Base-by-base conservation (phyloP, 37 sponge, comb jelly and placozoan genomes). In the Eunapius fragilis region DNA sequence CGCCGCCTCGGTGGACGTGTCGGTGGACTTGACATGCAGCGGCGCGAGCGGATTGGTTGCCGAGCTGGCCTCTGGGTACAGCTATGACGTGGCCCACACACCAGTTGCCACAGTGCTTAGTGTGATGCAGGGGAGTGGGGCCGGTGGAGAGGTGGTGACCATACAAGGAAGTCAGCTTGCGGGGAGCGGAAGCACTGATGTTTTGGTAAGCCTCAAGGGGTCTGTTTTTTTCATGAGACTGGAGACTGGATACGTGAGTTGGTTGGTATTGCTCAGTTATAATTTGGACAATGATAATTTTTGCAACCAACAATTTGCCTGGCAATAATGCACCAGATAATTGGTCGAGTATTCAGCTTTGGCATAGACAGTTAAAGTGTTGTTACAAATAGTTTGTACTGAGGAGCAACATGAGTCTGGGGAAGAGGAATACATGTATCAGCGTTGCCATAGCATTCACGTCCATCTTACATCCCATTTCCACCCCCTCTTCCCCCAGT, bases 131-230 rank as follows among this genome's bases (percentile, higher is more conserved):
- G 95, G 95, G 23, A 80, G 72, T 80, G 24, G 89, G 28, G 72
- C 38, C 0, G 96, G 96, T 69, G 96, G 96, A 23, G 89, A 88
- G 17, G 6, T 34, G 0, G 28, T 96, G 38, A 89, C 85, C 25
- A 88, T 96, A 25, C 30, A 80, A 74, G 96, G 96, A 23, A 87
- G 49, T 34, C 38, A 37, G 27, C 37, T 49, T 6, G 6, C 23
- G 24, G 38, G 17, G 4, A 69, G 32, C 14, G 58, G 58, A 58
- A 17, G 22, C 22, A 58, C 58, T 58, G 17, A 12, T 13, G 58
- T 58, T 12, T 58, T 25, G 85, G 85, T 85, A 68, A 49, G 75
- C 41, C 41, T 3, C 41, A 41, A 41, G 41, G 6, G 41, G 3
- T 6, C 41, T 41, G 3, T 41, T 41, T 58, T 58, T 58, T 58